Base-by-base conservation (phyloP, 1,140 invertebrate species). In the Hylaeus anthracinus region DNA sequence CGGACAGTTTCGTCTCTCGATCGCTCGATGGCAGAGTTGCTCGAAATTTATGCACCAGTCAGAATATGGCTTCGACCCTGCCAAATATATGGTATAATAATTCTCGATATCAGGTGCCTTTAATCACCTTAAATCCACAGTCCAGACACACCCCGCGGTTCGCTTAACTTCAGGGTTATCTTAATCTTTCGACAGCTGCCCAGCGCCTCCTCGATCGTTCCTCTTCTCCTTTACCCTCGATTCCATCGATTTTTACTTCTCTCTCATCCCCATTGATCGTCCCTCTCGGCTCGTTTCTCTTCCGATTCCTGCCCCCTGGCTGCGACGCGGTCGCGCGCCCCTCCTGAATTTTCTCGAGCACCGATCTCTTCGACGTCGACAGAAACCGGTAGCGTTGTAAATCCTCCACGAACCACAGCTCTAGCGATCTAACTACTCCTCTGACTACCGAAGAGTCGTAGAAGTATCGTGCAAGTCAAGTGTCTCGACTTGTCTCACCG, bases 41-140 rank as follows among this genome's bases (percentile, higher is more conserved):
- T 45, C 15, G 63, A 90, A 89, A 90, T 91, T 87, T 88, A 90
- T 90, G 79, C 79, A 83, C 66, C 87, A 85, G 85, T 83, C 84
- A 69, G 87, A 90, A 88, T 91, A 91, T 77, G 88, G 89, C 82
- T 90, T 90, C 90, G 73, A 82, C 83, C 85, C 90, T 85, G 83
- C 84, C 86, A 91, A 89, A 92, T 92, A 91, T 91, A 91, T 88
- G 89, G 88, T 90, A 92, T 92, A 93, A 93, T 93, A 93, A 93
- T 93, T 93, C 90, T 91, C 88, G 90, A 93, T 93, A 93, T 93
- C 92, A 92, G 92, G 91, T 93, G 92, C 90, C 92, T 93, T 93
- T 93, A 93, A 93, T 93, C 92, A 93, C 89, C 91, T 93, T 93
- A 93, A 93, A 93, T 93, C 92, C 92, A 93, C 92, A 93, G 89